These are phyloP conservation scores for Drosophila dunni DNA, from an alignment of 1,140 invertebrate genomes.

Conservation along the genomic window DNA sequence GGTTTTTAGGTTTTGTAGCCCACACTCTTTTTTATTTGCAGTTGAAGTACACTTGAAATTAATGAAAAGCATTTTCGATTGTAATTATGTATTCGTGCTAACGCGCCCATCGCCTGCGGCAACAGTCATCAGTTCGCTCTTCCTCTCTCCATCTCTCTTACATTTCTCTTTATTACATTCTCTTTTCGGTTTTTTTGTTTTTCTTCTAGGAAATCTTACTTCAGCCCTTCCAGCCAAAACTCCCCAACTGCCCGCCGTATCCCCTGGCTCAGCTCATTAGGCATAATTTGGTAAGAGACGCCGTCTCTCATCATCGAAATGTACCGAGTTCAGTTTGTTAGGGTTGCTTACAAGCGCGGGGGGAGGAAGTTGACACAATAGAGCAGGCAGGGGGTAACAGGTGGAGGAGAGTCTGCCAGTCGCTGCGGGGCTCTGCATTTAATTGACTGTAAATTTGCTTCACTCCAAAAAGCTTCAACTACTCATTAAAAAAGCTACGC, in stretches of 20 bases:
- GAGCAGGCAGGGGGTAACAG: not conserved
- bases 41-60: conserved; percentile 74
- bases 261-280: conserved; percentile 71
- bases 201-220: not conserved
- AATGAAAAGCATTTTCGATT: conserved; percentile 82
- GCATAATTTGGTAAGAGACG: conserved; percentile 62
- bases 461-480: conserved; percentile 71
- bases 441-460: conserved; percentile 80
- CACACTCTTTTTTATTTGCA: conserved; percentile 9
- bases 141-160: not conserved
- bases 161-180: not conserved
- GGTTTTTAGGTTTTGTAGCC: not conserved
- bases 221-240: conserved; percentile 1
- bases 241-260: not conserved
- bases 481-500: conserved; percentile 59
- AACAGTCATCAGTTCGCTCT: conserved; percentile 33
- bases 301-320: conserved; percentile 38
- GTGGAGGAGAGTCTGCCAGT: not conserved
- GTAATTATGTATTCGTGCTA: conserved; percentile 80
- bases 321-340: conserved; percentile 14
- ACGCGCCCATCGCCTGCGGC: conserved; percentile 53
- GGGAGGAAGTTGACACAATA: not conserved
- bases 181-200: too few species aligned
- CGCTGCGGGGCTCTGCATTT: conserved; percentile 51
- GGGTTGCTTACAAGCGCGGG: not conserved